These are phyloP conservation scores for Lycodopsis pacificus DNA, from an alignment of 2,797 vertebrate genomes.

Conservation along the genomic window DNA sequence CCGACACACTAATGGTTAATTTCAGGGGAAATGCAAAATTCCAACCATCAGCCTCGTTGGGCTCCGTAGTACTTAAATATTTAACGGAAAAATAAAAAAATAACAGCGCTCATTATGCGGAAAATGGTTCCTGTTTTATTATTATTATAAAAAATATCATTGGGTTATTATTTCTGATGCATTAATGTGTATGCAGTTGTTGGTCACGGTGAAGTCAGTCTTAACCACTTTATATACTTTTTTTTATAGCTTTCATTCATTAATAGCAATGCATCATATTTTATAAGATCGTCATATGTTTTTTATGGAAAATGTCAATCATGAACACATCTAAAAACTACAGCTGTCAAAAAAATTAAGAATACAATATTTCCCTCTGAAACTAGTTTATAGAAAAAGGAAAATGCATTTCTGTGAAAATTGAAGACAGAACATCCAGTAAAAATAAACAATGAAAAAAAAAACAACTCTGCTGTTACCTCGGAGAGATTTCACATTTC, in stretches of 20 bases:
- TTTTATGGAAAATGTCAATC: background rate
- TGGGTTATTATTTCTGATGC: background rate
- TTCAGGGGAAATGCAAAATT: background rate
- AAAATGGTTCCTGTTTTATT: background rate
- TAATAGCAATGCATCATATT: background rate
- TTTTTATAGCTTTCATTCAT: background rate
- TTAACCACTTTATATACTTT: background rate
- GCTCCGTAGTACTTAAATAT: background rate
- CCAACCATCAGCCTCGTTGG: background rate
- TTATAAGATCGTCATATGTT: background rate
- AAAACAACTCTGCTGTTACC: background rate
- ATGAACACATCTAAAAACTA: background rate
- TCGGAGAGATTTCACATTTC: conserved; percentile 8
- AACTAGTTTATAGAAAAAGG: background rate
- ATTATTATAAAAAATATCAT: background rate
- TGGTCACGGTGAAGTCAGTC: background rate
- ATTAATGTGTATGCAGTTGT: background rate
- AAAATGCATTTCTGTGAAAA: conserved; percentile 16
- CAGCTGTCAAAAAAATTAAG: background rate
- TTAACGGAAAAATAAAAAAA: background rate
- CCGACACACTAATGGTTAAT: background rate
- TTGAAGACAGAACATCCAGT: background rate
- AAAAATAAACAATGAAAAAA: conserved; percentile 21
- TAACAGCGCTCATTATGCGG: background rate
- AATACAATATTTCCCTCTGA: background rate